Evolutionary conservation across 2,113 vertebrate species (phyloP).

Genomic region (Sporophila hypoxantha): DNA sequence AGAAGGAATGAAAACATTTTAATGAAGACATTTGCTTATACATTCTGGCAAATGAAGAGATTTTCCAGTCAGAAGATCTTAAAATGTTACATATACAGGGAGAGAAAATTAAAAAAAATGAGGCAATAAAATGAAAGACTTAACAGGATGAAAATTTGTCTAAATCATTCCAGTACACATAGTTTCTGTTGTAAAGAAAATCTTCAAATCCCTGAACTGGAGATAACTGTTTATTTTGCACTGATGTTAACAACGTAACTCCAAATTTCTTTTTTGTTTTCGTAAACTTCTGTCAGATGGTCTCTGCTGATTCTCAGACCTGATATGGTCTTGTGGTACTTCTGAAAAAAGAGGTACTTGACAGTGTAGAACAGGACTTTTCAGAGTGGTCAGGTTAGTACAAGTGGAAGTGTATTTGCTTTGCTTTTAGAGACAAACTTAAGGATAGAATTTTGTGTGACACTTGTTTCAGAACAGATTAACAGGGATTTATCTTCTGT

Average conservation of each 20-base stretch:
- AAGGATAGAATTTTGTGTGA: neutral
- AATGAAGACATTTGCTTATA: neutral
- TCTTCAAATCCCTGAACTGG: neutral
- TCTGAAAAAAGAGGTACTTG: neutral
- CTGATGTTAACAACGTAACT: neutral
- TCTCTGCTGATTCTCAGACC: neutral
- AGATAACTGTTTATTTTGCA: neutral
- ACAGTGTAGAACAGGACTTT: neutral
- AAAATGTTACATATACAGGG: neutral
- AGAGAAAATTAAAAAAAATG: neutral
- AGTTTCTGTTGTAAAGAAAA: neutral
- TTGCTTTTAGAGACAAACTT: neutral
- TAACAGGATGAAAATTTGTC: neutral
- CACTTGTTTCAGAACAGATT: neutral
- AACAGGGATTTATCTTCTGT: constrained; percentile 7
- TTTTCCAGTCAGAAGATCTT: neutral
- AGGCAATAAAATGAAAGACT: neutral
- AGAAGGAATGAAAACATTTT: neutral
- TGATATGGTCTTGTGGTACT: accelerated
- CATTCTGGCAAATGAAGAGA: neutral
- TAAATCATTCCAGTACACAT: neutral
- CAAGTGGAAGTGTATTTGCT: neutral
- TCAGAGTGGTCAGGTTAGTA: neutral
- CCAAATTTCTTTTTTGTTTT: neutral
- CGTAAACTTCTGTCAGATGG: neutral